These are phyloP conservation scores for Galerucella calmariensis DNA, from an alignment of 2,888 invertebrate genomes.

Conservation along the genomic window DNA sequence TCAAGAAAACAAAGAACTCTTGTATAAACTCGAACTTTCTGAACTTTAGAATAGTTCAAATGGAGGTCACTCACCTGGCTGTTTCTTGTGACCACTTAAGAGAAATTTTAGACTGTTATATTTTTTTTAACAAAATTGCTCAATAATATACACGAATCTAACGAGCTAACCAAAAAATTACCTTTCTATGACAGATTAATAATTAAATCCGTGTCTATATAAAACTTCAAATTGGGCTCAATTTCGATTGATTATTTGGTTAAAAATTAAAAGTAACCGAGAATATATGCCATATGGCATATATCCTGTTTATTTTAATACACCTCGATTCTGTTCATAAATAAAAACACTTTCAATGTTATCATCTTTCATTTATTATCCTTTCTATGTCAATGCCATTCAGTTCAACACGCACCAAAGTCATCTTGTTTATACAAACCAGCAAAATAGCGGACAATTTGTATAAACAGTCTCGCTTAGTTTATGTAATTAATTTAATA, in stretches of 20 bases:
- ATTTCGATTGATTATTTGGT: background rate
- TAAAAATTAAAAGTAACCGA: background rate
- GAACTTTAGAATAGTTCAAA: conserved; percentile 35
- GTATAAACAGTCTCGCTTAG: conserved; percentile 13
- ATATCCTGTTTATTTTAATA: background rate
- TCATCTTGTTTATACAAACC: conserved; percentile 16
- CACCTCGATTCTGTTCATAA: background rate
- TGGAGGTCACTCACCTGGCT: conserved; percentile 34
- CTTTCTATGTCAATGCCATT: conserved; percentile 17
- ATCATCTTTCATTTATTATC: conserved; percentile 10
- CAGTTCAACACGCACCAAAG: background rate
- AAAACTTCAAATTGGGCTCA: background rate
- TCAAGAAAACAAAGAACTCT: conserved; percentile 35
- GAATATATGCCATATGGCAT: too few relatives aligned
- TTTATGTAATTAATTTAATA: conserved; percentile 21
- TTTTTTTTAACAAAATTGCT: conserved; percentile 11
- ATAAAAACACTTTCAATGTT: conserved; percentile 10
- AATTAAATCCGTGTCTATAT: background rate
- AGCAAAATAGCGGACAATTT: conserved; percentile 18
- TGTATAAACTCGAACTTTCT: conserved; percentile 30
- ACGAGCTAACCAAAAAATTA: background rate
- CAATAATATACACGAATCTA: conserved; percentile 2
- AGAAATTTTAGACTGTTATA: conserved; percentile 18
- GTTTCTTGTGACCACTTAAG: conserved; percentile 24
- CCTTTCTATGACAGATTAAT: background rate